Evolutionary conservation across 1,140 invertebrate genomes (phyloP).

Genomic region (Tetragonula clypearis): DNA sequence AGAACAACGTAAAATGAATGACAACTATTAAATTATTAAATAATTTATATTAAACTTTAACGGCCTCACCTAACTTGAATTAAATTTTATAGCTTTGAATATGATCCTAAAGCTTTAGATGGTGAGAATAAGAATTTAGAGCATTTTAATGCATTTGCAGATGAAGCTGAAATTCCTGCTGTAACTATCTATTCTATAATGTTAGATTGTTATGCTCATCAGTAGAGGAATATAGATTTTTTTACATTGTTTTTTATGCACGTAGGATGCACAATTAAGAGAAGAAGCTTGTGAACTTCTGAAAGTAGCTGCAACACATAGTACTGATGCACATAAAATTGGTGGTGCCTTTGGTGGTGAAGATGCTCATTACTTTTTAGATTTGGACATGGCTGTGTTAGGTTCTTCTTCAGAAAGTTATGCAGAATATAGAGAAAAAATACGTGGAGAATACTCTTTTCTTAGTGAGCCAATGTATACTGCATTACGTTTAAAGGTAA

Average conservation of each 20-base stretch:
- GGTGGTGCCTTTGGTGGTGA: slow-evolving; percentile 82
- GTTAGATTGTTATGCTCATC: neutral
- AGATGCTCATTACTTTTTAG: slow-evolving; percentile 85
- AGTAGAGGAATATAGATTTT: neutral
- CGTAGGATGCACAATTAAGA: slow-evolving; percentile 78
- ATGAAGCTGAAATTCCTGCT: slow-evolving; percentile 75
- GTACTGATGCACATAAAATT: slow-evolving; percentile 84
- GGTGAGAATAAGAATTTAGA: slow-evolving; percentile 80
- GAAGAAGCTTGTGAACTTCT: slow-evolving; percentile 82
- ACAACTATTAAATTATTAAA: neutral
- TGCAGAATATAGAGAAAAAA: slow-evolving; percentile 81
- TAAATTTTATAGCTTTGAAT: slow-evolving; percentile 78
- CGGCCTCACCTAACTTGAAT: too few species aligned
- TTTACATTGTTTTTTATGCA: neutral
- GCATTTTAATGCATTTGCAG: slow-evolving; percentile 79
- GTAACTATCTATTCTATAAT: slow-evolving; percentile 67
- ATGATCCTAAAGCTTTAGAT: slow-evolving; percentile 81
- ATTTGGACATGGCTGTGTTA: slow-evolving; percentile 84
- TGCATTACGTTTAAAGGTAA: slow-evolving; percentile 83
- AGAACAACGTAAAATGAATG: neutral
- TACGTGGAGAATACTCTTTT: slow-evolving; percentile 84
- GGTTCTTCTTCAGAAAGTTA: slow-evolving; percentile 82
- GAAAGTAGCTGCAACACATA: slow-evolving; percentile 82
- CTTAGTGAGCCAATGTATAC: slow-evolving; percentile 83
- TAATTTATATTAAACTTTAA: neutral